Evolutionary conservation across 1,140 invertebrate genomes (phyloP).

Genomic region (Drosophila subpulchrella): DNA sequence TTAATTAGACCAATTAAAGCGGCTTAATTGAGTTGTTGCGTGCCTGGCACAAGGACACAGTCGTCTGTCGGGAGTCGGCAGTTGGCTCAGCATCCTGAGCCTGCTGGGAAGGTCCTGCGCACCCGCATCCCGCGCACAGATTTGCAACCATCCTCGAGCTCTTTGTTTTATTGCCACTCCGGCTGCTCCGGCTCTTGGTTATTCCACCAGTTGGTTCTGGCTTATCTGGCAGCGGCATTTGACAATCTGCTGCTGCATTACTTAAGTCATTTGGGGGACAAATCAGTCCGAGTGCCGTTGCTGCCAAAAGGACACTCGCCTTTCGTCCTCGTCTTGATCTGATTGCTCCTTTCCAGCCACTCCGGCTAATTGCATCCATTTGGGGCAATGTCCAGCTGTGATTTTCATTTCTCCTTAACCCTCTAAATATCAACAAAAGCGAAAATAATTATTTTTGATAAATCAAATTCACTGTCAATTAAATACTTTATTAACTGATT

Average conservation of each 20-base stretch:
- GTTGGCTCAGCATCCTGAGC: slow-evolving; percentile 16
- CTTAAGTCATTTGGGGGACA: slow-evolving; percentile 62
- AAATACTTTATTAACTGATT: neutral
- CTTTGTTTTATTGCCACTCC: slow-evolving; percentile 39
- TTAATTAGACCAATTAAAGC: slow-evolving; percentile 84
- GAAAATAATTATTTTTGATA: neutral
- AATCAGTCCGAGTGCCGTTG: slow-evolving; percentile 45
- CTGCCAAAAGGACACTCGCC: slow-evolving; percentile 18
- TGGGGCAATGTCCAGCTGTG: neutral
- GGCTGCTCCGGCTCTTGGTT: slow-evolving; percentile 9
- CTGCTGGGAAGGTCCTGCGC: slow-evolving; percentile 4
- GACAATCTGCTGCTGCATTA: slow-evolving; percentile 60
- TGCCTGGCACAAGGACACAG: slow-evolving; percentile 67
- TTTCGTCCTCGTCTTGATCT: slow-evolving; percentile 8
- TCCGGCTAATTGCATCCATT: slow-evolving; percentile 44
- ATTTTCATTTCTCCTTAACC: neutral
- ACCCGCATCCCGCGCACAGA: slow-evolving; percentile 39
- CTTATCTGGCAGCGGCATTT: slow-evolving; percentile 39
- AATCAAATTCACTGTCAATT: neutral
- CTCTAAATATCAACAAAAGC: neutral
- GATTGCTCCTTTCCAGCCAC: slow-evolving; percentile 18
- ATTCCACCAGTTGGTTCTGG: slow-evolving; percentile 17
- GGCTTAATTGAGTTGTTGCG: slow-evolving; percentile 83
- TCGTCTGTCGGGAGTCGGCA: slow-evolving; percentile 24
- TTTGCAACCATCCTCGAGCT: slow-evolving; percentile 30